Evolutionary conservation across 2,113 vertebrate species (phyloP).

Genomic region (Pomatostomus ruficeps): DNA sequence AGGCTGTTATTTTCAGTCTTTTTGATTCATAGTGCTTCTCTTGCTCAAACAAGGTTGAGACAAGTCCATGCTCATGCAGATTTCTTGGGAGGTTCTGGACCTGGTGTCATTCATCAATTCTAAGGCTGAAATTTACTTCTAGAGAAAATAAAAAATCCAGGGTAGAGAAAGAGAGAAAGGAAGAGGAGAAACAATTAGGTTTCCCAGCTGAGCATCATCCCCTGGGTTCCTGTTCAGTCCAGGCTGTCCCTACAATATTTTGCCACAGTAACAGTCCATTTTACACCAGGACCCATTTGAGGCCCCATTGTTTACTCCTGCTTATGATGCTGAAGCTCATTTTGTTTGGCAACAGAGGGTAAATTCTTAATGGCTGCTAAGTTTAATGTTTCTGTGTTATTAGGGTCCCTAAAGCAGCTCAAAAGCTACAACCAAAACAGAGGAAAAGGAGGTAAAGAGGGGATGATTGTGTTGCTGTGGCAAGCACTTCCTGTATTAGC

Average conservation of each 20-base stretch:
- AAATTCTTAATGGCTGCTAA: not conserved
- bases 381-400: not conserved
- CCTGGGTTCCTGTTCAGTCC: not conserved
- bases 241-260: not conserved
- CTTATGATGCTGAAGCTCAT: not conserved
- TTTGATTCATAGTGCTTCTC: not conserved
- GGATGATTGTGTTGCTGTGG: not conserved
- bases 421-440: not conserved
- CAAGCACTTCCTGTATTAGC: not conserved
- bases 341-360: not conserved
- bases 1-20: not conserved
- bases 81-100: not conserved
- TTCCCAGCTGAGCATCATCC: not conserved
- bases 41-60: not conserved
- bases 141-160: not conserved
- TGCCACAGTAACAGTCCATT: not conserved
- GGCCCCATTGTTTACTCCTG: not conserved
- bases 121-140: not conserved
- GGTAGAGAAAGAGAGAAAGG: not conserved
- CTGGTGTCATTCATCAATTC: not conserved
- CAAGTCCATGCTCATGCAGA: not conserved
- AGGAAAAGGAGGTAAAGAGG: not conserved
- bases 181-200: not conserved
- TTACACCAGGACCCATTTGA: not conserved
- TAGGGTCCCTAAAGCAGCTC: not conserved